phyloP scores from a whole-genome alignment of 2,113 vertebrate genomes.

The Festucalex cinctus region DNA sequence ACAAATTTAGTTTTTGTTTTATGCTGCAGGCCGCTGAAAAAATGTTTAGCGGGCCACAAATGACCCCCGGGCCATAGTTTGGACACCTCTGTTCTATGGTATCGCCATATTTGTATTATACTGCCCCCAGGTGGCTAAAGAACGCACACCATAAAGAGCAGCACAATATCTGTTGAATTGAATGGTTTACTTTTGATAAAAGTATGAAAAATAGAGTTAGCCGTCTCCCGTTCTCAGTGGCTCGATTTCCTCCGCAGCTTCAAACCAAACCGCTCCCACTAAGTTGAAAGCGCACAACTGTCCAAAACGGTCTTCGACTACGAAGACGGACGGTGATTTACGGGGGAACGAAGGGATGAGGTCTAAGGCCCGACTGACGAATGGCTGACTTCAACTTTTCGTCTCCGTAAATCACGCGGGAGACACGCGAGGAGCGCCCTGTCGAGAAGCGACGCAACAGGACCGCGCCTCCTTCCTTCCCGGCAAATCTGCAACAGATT shows the following conservation, averaged over 20 bases:
- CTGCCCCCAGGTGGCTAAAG: neutral
- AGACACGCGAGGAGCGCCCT: neutral
- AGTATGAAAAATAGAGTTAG: no score
- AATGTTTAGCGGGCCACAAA: no score
- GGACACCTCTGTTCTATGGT: no score
- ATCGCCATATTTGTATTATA: no score
- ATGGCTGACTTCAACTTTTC: neutral
- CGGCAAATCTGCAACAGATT: conserved; percentile 75
- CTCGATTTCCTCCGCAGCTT: neutral
- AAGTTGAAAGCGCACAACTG: neutral
- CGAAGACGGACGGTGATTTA: neutral
- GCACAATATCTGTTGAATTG: no score
- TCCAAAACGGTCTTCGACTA: neutral
- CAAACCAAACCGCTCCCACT: neutral
- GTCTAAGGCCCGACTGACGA: neutral
- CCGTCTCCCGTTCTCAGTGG: neutral
- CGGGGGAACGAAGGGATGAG: neutral
- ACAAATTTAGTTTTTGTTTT: no score
- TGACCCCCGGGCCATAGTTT: no score
- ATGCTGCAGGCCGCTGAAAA: no score
- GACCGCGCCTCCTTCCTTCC: conserved; percentile 54
- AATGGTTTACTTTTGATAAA: no score
- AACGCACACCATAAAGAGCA: neutral
- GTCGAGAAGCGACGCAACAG: conserved; percentile 31
- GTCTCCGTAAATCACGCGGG: neutral